phyloP scores from a whole-genome alignment of 2,888 invertebrate species.

The Athrips mouffetella region DNA sequence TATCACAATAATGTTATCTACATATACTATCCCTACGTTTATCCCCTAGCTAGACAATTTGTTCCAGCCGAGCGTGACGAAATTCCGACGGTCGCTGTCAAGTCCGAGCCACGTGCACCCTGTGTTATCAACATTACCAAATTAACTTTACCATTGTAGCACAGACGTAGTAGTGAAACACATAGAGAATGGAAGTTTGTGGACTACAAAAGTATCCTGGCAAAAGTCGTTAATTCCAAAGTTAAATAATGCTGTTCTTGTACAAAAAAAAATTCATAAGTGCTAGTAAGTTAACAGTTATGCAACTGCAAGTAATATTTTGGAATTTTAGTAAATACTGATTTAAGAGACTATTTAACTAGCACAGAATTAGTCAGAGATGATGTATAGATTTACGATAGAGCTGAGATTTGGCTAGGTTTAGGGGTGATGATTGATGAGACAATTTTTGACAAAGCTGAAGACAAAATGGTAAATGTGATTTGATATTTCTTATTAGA shows the following conservation, averaged over 20 bases:
- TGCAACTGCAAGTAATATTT: not conserved
- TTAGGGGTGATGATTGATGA: constrained; percentile 20
- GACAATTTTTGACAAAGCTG: constrained; percentile 3
- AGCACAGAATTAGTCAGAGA: constrained; percentile 45
- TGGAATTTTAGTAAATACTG: constrained; percentile 29
- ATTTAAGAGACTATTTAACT: constrained; percentile 33
- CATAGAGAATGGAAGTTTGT: not conserved
- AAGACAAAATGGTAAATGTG: not conserved
- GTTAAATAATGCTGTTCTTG: not conserved
- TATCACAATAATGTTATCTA: not conserved
- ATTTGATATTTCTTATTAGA: not conserved
- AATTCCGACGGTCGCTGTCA: constrained; percentile 59
- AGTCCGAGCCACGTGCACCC: constrained; percentile 61
- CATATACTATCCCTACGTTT: constrained; percentile 31
- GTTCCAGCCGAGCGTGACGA: constrained; percentile 71
- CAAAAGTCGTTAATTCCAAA: constrained; percentile 20
- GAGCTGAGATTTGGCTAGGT: constrained; percentile 34
- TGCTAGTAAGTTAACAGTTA: not conserved
- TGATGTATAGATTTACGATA: constrained; percentile 51
- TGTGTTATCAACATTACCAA: constrained; percentile 37
- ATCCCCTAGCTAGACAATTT: constrained; percentile 61
- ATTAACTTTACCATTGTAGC: constrained; percentile 1
- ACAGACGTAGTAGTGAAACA: not conserved
- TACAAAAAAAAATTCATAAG: not conserved
- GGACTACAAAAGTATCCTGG: constrained; percentile 1